Evolutionary conservation across 2,888 invertebrate genomes (phyloP).

Genomic region (Tortrix viridana): DNA sequence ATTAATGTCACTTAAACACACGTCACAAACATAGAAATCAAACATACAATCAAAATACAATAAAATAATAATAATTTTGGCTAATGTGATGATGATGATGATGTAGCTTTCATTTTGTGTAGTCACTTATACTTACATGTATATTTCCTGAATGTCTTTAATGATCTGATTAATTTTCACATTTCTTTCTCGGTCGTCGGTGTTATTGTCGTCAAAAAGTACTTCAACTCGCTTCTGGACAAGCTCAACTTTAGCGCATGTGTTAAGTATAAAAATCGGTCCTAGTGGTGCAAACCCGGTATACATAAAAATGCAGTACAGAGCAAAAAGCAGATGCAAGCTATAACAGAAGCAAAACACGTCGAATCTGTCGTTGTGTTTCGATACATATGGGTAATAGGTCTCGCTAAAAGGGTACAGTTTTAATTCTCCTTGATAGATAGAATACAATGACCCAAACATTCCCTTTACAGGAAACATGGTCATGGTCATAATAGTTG

Average conservation of each 20-base stretch:
- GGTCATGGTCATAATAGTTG: no score
- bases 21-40: no score
- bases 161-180: no score
- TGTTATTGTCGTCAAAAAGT: background rate
- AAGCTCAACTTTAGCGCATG: background rate
- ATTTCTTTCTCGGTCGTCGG: background rate
- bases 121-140: no score
- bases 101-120: no score
- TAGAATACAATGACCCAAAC: background rate
- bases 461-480: no score
- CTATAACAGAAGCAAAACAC: background rate
- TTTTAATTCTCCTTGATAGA: slow-evolving; percentile 2
- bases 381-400: background rate
- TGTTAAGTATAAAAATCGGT: slow-evolving; percentile 1
- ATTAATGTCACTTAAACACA: no score
- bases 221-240: background rate
- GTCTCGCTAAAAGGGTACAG: background rate
- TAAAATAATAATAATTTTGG: no score
- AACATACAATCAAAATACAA: background rate
- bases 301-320: background rate
- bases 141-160: slow-evolving; percentile 3
- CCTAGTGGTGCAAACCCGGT: background rate
- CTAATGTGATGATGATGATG: no score
- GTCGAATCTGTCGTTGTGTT: background rate
- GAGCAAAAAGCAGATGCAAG: background rate